A percentile compares a stretch with the other conserved stretches of the same genome.
Conservation (phyloP, 2,113 vertebrate genomes). For the Hemicordylus capensis region DNA sequence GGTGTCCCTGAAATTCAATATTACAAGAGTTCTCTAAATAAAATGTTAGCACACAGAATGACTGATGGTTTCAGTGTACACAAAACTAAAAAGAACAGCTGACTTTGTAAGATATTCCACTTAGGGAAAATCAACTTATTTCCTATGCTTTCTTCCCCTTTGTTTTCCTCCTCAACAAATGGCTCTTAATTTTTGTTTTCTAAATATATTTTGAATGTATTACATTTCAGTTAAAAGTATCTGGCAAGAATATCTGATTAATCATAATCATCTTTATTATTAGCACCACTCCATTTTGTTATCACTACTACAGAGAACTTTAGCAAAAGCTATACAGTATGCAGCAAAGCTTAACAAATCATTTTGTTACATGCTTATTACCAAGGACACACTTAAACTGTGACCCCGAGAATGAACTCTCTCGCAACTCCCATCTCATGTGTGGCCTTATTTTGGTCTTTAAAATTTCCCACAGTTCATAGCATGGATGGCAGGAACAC, state of each 20-base stretch:
- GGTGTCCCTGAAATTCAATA: conserved; percentile 45
- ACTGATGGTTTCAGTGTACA: conserved; percentile 4
- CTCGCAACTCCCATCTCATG: not conserved
- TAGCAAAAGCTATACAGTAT: not conserved
- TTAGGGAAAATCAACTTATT: not conserved
- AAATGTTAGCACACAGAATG: conserved; percentile 41
- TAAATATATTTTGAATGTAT: not conserved
- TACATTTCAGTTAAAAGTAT: too few relatives aligned
- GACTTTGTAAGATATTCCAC: not conserved
- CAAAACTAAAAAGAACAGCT: conserved; percentile 35
- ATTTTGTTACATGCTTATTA: not conserved
- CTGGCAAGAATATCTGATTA: not conserved
- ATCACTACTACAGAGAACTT: not conserved
- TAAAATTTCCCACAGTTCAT: not conserved
- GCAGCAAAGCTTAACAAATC: not conserved
- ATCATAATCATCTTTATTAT: not conserved
- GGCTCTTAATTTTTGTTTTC: not conserved
- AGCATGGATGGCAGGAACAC: not conserved
- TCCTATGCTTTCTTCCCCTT: accelerated
- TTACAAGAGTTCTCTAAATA: conserved; percentile 25
- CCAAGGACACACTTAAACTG: not conserved
- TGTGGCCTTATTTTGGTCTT: not conserved
- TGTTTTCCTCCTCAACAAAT: not conserved
- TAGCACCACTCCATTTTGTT: not conserved
- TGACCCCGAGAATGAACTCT: not conserved